Percentiles rank a stretch among this genome's conserved stretches.
Evolutionary conservation across 1,140 invertebrate species (phyloP).

Genomic region (Aethina tumida): DNA sequence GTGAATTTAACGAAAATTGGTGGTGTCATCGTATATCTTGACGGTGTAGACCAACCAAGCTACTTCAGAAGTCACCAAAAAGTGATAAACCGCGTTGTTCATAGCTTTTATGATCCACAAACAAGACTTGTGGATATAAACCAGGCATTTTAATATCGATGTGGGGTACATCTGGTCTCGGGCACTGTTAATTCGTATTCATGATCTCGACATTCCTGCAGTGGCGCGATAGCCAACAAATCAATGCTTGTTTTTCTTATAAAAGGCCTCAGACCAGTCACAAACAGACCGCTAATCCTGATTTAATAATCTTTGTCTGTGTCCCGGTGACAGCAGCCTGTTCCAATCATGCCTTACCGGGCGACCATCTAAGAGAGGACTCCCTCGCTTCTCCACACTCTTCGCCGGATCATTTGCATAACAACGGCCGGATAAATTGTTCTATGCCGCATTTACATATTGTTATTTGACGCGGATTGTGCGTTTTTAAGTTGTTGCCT

Average conservation of each 20-base stretch:
- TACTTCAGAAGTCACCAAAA: too few species aligned
- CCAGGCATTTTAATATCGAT: too few species aligned
- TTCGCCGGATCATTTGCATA: constrained; percentile 22
- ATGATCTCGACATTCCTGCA: too few species aligned
- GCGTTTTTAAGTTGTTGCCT: constrained; percentile 16
- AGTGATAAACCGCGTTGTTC: too few species aligned
- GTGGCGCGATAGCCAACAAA: constrained; percentile 26
- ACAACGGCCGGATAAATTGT: constrained; percentile 26
- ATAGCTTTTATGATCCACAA: too few species aligned
- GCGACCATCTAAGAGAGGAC: constrained; percentile 8
- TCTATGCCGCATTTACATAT: constrained; percentile 24
- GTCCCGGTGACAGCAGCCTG: constrained; percentile 20
- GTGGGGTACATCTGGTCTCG: too few species aligned
- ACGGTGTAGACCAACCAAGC: too few species aligned
- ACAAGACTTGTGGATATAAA: too few species aligned
- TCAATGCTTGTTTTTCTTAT: constrained; percentile 29
- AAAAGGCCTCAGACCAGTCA: constrained; percentile 25
- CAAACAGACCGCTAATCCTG: constrained; percentile 31
- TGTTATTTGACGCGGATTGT: constrained; percentile 20
- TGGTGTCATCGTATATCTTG: too few species aligned
- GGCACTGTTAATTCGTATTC: too few species aligned
- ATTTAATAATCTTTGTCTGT: constrained; percentile 32
- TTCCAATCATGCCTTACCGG: constrained; percentile 22
- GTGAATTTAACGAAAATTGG: too few species aligned
- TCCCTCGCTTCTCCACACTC: constrained; percentile 14